Percentiles rank a stretch among this genome's conserved stretches.
These are phyloP conservation scores for Brachyrhaphis roseni DNA, from an alignment of 2,797 vertebrate species.

Conservation along the genomic window DNA sequence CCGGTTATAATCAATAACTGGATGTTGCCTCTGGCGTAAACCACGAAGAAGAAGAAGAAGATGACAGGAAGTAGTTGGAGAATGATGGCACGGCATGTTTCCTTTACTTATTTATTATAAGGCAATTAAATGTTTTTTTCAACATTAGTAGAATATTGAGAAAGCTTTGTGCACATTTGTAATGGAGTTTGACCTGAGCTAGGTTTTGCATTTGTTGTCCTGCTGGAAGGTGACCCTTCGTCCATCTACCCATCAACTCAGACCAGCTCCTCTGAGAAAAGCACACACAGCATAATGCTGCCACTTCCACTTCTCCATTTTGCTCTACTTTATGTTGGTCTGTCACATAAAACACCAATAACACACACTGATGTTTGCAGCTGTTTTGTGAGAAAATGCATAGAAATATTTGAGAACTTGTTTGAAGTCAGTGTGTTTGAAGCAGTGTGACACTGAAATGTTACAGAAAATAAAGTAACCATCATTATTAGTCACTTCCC, in stretches of 20 bases:
- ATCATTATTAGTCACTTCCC: slow-evolving; percentile 42
- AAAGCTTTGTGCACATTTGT: too few species aligned
- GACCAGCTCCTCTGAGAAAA: neutral
- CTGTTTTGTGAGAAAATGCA: neutral
- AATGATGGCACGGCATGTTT: too few species aligned
- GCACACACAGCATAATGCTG: neutral
- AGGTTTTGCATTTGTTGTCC: neutral
- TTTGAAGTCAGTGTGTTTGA: neutral
- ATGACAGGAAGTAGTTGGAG: too few species aligned
- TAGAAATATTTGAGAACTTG: neutral
- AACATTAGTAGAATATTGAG: too few species aligned
- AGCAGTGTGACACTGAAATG: slow-evolving; percentile 20
- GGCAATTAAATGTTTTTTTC: too few species aligned
- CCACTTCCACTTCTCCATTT: neutral
- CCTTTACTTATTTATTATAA: too few species aligned
- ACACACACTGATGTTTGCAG: neutral
- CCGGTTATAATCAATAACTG: too few species aligned
- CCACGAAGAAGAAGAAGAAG: too few species aligned
- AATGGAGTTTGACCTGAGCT: neutral
- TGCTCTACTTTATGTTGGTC: neutral
- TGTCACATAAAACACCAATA: neutral
- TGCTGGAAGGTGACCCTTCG: neutral
- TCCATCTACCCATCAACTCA: neutral
- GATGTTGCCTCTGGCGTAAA: too few species aligned
- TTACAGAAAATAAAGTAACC: slow-evolving; percentile 32